Conservation (phyloP, 2,888 invertebrate species). For the Nemurella pictetii region DNA sequence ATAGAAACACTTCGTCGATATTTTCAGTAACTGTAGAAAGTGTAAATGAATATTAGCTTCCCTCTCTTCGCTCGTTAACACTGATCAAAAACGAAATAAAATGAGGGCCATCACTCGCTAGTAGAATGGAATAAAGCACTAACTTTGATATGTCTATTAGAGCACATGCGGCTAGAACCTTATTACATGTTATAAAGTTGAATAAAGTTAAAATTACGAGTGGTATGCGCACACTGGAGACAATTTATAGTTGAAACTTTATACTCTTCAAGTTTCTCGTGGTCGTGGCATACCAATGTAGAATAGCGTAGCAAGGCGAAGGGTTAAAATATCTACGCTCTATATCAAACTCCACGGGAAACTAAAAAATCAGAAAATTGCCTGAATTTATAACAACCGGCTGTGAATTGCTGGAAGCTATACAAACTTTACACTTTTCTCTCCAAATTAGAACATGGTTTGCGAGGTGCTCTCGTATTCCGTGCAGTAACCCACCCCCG, state of each 20-base stretch:
- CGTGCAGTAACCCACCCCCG: too few species aligned
- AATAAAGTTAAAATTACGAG: neutral
- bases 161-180: neutral
- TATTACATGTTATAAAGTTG: neutral
- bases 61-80: too few species aligned
- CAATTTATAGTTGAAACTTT: neutral
- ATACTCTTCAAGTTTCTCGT: neutral
- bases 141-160: too few species aligned
- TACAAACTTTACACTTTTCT: neutral
- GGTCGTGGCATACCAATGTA: neutral
- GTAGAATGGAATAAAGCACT: too few species aligned
- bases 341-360: neutral
- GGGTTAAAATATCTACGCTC: neutral
- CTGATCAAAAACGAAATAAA: too few species aligned
- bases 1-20: too few species aligned
- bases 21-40: too few species aligned
- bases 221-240: neutral
- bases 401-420: neutral
- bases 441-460: neutral
- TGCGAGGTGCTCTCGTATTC: neutral
- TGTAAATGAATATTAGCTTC: too few species aligned
- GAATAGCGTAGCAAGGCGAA: neutral
- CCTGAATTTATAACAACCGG: too few species aligned
- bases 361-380: too few species aligned
- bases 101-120: too few species aligned